Evolutionary conservation across 2,113 vertebrate genomes (phyloP), one percentile per base, ranked within the genome.

Genomic region (Zosterops lateralis): DNA sequence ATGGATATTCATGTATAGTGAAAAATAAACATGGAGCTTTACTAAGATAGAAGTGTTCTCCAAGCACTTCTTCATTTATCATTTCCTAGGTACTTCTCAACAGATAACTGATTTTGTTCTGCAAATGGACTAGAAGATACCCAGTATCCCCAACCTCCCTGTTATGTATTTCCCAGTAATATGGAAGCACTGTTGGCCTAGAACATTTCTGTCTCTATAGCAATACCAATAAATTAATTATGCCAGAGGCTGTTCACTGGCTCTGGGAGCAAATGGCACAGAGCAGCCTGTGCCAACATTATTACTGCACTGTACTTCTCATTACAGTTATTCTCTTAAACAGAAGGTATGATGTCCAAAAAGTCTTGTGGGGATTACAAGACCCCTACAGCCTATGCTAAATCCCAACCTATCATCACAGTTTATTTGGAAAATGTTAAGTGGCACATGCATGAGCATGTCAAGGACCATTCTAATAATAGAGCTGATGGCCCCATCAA

Each of bases 171-270:
- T 91, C 42, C 38, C 87, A 92, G 70, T 85, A 90, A 90, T 40
- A 80, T 25, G 42, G 29, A 87, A 94, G 58, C 29, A 66, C 9
- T 76, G 58, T 12, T 58, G 25, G 71, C 58, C 47, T 58, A 85
- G 71, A 95, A 91, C 56, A 80, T 88, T 94, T 80, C 58, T 76
- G 88, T 92, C 79, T 56, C 85, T 85, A 76, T 48, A 89, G 90
- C 24, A 93, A 90, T 90, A 56, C 34, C 54, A 86, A 85, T 88
- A 93, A 87, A 93, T 91, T 83, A 90, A 87, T 90, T 85, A 87
- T 66, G 71, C 50, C 79, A 92, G 58, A 85, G 56, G 60, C 82
- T 90, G 67, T 70, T 94, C 60, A 44, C 56, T 77, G 60, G 50
- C 42, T 76, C 20, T 12, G 54, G 88, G 54, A 76, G 45, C 54